Conservation (phyloP, 2,113 vertebrate genomes). For the Sterna hirundo region DNA sequence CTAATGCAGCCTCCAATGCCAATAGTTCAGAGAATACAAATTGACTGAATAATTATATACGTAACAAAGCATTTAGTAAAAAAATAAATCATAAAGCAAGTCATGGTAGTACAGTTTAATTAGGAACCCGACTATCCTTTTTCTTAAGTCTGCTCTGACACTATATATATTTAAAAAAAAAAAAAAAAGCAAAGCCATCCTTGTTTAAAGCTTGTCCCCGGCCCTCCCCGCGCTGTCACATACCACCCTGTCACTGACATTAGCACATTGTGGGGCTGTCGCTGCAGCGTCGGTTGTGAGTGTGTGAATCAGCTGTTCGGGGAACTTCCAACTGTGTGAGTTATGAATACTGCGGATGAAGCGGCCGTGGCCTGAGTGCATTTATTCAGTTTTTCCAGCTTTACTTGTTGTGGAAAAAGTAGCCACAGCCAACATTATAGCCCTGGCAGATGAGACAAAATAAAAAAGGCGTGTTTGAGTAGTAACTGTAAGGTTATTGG, state of each 20-base stretch:
- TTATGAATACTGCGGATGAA: neutral
- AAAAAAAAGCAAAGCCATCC: neutral
- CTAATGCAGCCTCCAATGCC: neutral
- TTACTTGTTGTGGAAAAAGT: constrained; percentile 35
- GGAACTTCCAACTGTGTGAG: constrained; percentile 6
- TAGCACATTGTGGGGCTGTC: neutral
- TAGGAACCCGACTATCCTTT: neutral
- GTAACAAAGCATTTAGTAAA: neutral
- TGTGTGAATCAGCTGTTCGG: constrained; percentile 59
- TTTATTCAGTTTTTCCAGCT: constrained; percentile 9
- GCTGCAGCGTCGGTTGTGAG: neutral
- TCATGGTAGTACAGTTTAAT: neutral
- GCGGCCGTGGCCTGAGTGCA: neutral
- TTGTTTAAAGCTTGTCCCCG: neutral
- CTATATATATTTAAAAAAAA: neutral
- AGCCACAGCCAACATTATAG: neutral
- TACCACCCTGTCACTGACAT: neutral
- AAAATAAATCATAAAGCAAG: neutral
- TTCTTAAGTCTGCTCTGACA: neutral
- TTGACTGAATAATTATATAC: neutral
- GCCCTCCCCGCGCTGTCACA: neutral
- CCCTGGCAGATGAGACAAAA: neutral
- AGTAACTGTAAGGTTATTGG: fast-evolving
- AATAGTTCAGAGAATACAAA: neutral
- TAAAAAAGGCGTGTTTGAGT: neutral